A percentile compares a stretch with the other conserved stretches of the same genome.
These are phyloP conservation scores for Acronicta leporina DNA, from an alignment of 2,888 invertebrate genomes.

Conservation along the genomic window DNA sequence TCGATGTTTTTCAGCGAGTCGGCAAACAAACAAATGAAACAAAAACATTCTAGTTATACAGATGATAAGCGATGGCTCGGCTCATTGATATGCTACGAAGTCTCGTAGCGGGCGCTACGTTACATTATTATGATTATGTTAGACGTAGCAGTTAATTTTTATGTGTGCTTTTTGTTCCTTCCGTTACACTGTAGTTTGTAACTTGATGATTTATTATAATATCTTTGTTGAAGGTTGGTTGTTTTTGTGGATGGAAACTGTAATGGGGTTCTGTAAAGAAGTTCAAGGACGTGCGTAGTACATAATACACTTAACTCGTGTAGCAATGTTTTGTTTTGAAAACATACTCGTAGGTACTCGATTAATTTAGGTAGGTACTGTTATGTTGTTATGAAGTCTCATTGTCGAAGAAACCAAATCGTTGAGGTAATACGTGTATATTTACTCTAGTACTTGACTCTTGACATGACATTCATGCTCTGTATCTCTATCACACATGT, in stretches of 20 bases:
- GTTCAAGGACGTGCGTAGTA: conserved; percentile 17
- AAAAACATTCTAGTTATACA: conserved; percentile 46
- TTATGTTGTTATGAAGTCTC: neutral
- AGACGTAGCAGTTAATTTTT: conserved; percentile 58
- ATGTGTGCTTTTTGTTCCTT: conserved; percentile 30
- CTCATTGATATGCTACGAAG: conserved; percentile 65
- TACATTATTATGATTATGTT: conserved; percentile 55
- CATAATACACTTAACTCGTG: conserved; percentile 11
- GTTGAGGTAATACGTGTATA: neutral
- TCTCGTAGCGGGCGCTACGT: conserved; percentile 68
- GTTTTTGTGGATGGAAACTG: conserved; percentile 10
- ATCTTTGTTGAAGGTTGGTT: conserved; percentile 18
- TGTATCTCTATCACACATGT: conserved; percentile 1
- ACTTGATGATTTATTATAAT: conserved; percentile 27
- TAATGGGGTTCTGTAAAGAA: conserved; percentile 18
- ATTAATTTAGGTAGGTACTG: neutral
- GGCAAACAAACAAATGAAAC: conserved; percentile 37
- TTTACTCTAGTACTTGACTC: neutral
- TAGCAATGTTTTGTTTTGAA: conserved; percentile 2
- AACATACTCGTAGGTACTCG: neutral
- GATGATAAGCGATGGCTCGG: conserved; percentile 45
- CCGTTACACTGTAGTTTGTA: conserved; percentile 20
- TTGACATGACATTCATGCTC: neutral
- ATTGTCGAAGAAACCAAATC: neutral
- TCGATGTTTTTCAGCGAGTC: conserved; percentile 55